Evolutionary conservation across 2,888 invertebrate genomes (phyloP).

Genomic region (Chydorus sphaericus): DNA sequence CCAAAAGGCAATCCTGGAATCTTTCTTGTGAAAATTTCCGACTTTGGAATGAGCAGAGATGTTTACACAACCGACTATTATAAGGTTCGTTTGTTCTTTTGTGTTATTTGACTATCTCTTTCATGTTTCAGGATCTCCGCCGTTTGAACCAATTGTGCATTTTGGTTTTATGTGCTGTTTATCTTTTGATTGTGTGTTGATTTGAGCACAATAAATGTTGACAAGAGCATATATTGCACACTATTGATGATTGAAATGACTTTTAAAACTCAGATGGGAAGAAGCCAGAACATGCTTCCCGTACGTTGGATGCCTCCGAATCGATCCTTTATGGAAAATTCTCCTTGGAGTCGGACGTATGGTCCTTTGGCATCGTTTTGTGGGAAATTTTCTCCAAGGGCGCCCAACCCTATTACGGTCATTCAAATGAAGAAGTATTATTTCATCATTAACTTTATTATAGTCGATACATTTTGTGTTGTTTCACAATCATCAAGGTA

Average conservation of each 20-base stretch:
- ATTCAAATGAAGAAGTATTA: constrained; percentile 64
- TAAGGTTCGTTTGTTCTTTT: constrained; percentile 39
- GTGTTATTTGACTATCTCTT: too few relatives aligned
- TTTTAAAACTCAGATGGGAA: constrained; percentile 45
- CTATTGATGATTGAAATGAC: too few relatives aligned
- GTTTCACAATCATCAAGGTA: too few relatives aligned
- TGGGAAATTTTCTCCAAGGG: constrained; percentile 90
- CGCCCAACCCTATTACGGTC: constrained; percentile 84
- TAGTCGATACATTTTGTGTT: too few relatives aligned
- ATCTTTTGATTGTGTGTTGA: too few relatives aligned
- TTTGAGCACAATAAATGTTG: too few relatives aligned
- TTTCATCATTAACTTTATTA: not conserved
- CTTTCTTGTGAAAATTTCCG: constrained; percentile 74
- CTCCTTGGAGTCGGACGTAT: constrained; percentile 79
- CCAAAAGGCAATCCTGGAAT: constrained; percentile 27
- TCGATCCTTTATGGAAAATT: constrained; percentile 77
- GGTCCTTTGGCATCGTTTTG: constrained; percentile 82
- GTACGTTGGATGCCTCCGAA: constrained; percentile 94
- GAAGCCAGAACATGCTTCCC: constrained; percentile 63
- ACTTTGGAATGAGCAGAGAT: constrained; percentile 80
- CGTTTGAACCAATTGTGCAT: too few relatives aligned
- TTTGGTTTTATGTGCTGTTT: too few relatives aligned
- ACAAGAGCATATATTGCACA: too few relatives aligned
- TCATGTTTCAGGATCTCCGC: too few relatives aligned
- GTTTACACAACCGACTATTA: constrained; percentile 85